Percentiles rank a stretch among this genome's conserved stretches.
phyloP scores from a whole-genome alignment of 2,113 vertebrate genomes.

The Rhinichthys klamathensis region DNA sequence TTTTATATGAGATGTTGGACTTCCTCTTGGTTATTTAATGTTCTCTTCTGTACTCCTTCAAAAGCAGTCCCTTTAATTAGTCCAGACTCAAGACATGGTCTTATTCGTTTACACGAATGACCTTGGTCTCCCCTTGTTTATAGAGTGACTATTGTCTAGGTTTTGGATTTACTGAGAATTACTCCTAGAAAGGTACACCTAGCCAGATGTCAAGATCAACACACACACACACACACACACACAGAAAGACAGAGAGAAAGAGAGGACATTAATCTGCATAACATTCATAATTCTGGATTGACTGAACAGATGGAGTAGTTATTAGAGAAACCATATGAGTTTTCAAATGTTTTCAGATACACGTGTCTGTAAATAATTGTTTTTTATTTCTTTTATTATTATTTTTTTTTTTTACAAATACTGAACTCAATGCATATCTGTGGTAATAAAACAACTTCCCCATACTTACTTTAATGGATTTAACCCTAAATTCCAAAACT shows the following conservation, averaged over 20 bases:
- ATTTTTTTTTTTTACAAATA: too few species aligned
- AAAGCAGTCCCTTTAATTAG: conserved; percentile 4
- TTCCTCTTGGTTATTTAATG: neutral
- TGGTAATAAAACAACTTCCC: too few species aligned
- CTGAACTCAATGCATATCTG: too few species aligned
- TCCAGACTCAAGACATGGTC: neutral
- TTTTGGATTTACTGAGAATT: neutral
- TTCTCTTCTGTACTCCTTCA: neutral
- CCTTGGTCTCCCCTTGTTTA: neutral
- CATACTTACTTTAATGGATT: neutral
- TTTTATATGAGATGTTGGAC: neutral
- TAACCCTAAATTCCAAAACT: neutral
- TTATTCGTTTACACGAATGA: neutral
- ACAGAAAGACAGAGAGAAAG: neutral
- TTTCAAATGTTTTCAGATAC: too few species aligned
- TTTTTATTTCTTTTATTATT: too few species aligned
- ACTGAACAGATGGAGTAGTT: neutral
- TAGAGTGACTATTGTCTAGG: neutral
- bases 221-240: neutral
- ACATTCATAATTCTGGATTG: conserved; percentile 6
- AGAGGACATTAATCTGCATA: neutral
- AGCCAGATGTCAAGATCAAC: conserved; percentile 13
- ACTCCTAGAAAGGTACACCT: neutral
- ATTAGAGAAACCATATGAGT: neutral
- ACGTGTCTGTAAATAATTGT: too few species aligned